Evolutionary conservation across 2,888 invertebrate genomes (phyloP).

Genomic region (Venusia cambrica): DNA sequence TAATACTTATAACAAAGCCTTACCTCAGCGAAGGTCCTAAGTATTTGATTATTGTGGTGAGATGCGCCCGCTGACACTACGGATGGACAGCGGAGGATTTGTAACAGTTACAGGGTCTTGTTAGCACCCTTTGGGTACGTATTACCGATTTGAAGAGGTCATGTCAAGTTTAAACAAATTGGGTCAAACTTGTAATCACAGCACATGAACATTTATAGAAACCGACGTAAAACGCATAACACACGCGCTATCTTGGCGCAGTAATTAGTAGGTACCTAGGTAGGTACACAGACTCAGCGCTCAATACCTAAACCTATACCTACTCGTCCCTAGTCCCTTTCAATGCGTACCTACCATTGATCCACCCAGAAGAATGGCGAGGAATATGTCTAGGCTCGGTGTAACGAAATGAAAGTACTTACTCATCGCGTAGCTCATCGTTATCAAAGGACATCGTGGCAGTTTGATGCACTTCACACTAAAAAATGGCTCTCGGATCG

Average conservation of each 20-base stretch:
- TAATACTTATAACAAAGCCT: no score
- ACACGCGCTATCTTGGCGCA: conserved; percentile 12
- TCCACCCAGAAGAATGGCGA: conserved; percentile 18
- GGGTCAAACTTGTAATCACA: conserved; percentile 24
- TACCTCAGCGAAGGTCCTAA: no score
- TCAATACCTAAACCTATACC: no score
- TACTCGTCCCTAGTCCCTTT: no score
- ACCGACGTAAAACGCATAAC: conserved; percentile 1
- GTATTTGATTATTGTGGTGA: no score
- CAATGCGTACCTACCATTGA: conserved; percentile 13
- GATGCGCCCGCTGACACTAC: no score
- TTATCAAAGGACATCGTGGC: conserved; percentile 81
- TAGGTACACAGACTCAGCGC: no score
- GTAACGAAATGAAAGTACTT: conserved; percentile 58
- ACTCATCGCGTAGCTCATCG: conserved; percentile 87
- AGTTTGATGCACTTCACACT: conserved; percentile 41
- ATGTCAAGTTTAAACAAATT: conserved; percentile 39
- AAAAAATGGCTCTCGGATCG: conserved; percentile 43
- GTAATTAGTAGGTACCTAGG: conserved; percentile 18
- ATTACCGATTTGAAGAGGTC: conserved; percentile 28
- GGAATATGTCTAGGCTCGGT: background rate
- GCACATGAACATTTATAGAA: conserved; percentile 5
- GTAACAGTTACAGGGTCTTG: no score
- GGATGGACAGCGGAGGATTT: no score
- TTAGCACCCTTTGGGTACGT: no score